Evolutionary conservation across 2,888 invertebrate species (phyloP).

Genomic region (Entomobrya multifasciata): DNA sequence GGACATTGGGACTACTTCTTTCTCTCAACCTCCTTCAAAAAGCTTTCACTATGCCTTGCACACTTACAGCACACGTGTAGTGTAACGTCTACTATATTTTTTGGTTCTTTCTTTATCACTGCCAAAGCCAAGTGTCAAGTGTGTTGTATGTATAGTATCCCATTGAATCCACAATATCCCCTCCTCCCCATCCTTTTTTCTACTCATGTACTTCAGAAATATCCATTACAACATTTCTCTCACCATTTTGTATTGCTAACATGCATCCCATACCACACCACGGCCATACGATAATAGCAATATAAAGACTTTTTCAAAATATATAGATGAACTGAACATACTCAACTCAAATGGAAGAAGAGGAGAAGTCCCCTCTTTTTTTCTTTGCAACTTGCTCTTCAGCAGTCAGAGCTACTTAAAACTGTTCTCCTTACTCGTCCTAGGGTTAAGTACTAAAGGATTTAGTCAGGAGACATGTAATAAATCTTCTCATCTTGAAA

Average conservation of each 20-base stretch:
- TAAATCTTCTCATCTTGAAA: conserved; percentile 62
- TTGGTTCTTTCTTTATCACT: conserved; percentile 10
- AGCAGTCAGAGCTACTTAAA: conserved; percentile 46
- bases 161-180: not conserved
- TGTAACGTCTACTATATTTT: not conserved
- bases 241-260: not conserved
- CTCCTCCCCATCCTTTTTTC: not conserved
- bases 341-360: no score
- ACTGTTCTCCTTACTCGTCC: conserved; percentile 20
- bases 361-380: not conserved
- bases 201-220: not conserved
- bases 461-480: conserved; percentile 59
- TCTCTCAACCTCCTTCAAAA: no score
- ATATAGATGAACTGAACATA: conserved; percentile 13
- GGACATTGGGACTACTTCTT: no score
- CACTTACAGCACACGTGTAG: not conserved
- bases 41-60: not conserved
- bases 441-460: conserved; percentile 54
- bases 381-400: not conserved
- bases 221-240: not conserved
- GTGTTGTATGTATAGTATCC: conserved; percentile 12
- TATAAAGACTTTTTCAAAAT: conserved; percentile 5
- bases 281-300: not conserved
- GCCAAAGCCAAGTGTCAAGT: conserved; percentile 39
- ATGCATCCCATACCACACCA: not conserved